Base-by-base conservation (phyloP, 2,113 vertebrate genomes). In the Micromys minutus region DNA sequence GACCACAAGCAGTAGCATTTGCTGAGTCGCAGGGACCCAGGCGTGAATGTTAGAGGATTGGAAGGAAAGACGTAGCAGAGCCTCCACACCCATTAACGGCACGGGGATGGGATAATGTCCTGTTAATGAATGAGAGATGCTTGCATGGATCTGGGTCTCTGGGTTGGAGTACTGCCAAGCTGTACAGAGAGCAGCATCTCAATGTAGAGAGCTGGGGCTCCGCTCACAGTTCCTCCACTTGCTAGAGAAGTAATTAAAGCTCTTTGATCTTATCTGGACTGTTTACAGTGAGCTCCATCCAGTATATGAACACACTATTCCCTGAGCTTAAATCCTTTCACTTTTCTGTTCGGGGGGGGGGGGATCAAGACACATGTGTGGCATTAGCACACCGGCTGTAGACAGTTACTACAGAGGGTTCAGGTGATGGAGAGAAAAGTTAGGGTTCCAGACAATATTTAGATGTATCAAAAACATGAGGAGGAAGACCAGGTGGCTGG, bases 21-120 rank as follows among this genome's bases (percentile, higher is more conserved):
- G 16, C 7, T 24, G 94, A 96, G 97, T 97, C 97, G 95, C 85
- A 84, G 52, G 95, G 97, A 98, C 95, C 95, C 95, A 92, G 52
- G 95, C 59, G n/a, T 95, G 93, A 96, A 94, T 98, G 95, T 92
- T 96, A 95, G 95, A 98, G 50, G 71, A 34, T 50, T 16, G 31
- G 24, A 42, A 7, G 1, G 9, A 34, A 8, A 80, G 47, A 29
- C 19, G 67, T 81, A 92, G 61, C 45, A 84, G 69, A 92, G 89
- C 34, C 55, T 55, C 26, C 17, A 4, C 3, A 9, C 13, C 52
- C 26, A 6, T 29, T 52, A 57, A 6, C 67, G 47, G 65, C n/a
- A 69, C 17, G 0, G 11, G 45, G 22, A 45, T 39, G 74, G 55
- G 22, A 21, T 50, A n/a, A 52, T 0, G 1, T 65, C 26, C 29